Base-by-base conservation (phyloP, 2,113 vertebrate species). In the Sceloporus undulatus region DNA sequence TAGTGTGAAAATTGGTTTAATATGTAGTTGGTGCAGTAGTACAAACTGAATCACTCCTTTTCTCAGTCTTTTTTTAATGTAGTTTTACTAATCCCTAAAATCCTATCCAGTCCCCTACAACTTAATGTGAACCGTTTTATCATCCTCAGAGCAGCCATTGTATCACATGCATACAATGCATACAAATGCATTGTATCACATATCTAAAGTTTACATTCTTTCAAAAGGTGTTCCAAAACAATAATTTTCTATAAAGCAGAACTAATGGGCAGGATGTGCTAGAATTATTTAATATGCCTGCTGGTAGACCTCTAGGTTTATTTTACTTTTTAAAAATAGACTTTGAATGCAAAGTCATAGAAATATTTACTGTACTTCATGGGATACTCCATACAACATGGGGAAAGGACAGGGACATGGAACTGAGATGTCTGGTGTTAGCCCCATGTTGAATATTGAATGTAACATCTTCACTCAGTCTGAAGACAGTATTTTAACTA, bases 11-110 rank as follows among this genome's bases (percentile, higher is more conserved):
- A 68, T 34, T 79, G 21, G 21, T 4, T 76, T 23, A 42, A 75
- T 59, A 59, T 25, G 34, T 42, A 9, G 23, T 19, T 23, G 34
- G 21, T 27, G 25, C 21, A 56, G 14, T 65, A 74, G 25, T 84
- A 5, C 80, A 89, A 91, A 90, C n/a, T 3, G 66, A 8, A 84
- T 87, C 25, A 78, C 71, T 89, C 10, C 18, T n/a, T 88, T 87
- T 73, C 62, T 1, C 0, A 79, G 76, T 78, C 65, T 91, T 42
- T 9, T 66, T 0, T 0, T 34, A 34, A 34, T 34, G 14, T 59
- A 68, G 42, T 85, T 90, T 13, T 52, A 74, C 83, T 71, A 88
- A 85, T 79, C 9, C 1, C 4, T 38, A 1, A 56, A 6, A 27
- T 1, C 14, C 38, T 29, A 2, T 66, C 82, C 9, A 23, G 34